Percentiles rank a stretch among this genome's conserved stretches.
phyloP scores from a whole-genome alignment of 1,140 invertebrate genomes.

The Procambarus clarkii region DNA sequence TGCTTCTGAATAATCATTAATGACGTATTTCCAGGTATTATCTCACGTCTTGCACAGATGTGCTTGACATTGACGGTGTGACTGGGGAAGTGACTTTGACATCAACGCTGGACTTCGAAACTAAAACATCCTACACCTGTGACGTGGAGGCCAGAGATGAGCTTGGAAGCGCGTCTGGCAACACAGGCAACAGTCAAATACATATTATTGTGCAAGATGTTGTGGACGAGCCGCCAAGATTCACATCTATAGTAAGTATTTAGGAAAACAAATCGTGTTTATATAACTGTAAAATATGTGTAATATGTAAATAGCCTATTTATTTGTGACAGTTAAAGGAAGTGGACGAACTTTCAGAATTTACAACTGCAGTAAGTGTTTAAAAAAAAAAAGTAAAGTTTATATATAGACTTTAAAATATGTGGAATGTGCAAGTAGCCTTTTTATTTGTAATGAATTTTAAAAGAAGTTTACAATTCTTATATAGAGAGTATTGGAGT shows the following conservation, averaged over 20 bases:
- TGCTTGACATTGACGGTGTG: not conserved
- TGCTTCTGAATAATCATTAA: not conserved
- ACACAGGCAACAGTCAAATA: not conserved
- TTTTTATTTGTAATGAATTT: too few relatives aligned
- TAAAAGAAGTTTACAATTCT: too few relatives aligned
- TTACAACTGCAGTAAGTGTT: too few relatives aligned
- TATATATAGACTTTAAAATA: too few relatives aligned
- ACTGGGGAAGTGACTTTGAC: constrained; percentile 1
- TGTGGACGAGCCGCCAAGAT: constrained; percentile 15
- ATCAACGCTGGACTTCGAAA: not conserved
- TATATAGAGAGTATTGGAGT: too few relatives aligned
- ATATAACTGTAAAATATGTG: too few relatives aligned
- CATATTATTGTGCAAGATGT: not conserved
- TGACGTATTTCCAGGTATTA: constrained; percentile 4
- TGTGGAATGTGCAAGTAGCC: too few relatives aligned
- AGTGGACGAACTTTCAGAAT: too few relatives aligned
- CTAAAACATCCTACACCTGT: not conserved
- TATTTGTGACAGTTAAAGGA: too few relatives aligned
- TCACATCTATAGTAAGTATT: not conserved
- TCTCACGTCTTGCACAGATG: not conserved
- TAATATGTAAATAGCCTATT: too few relatives aligned
- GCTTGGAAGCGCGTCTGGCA: not conserved
- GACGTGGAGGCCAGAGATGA: not conserved
- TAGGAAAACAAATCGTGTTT: not conserved
- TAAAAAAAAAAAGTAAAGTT: too few relatives aligned